Percentiles rank a stretch among this genome's conserved stretches.
phyloP scores from a whole-genome alignment of 2,797 vertebrate genomes.

The Leptoclinus maculatus region DNA sequence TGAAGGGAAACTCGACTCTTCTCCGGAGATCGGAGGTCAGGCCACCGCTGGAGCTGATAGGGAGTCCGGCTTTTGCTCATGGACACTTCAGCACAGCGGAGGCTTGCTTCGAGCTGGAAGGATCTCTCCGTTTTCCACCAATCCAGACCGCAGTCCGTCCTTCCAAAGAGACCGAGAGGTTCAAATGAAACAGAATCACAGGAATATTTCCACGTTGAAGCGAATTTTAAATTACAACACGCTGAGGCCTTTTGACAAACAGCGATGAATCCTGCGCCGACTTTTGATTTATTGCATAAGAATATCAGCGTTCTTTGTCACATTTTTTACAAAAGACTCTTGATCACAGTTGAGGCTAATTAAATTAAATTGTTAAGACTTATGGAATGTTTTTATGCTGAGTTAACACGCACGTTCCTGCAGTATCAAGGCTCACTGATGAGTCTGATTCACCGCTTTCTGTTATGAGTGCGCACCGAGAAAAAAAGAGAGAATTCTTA shows the following conservation, averaged over 20 bases:
- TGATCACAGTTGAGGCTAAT: not conserved
- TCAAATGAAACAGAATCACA: not conserved
- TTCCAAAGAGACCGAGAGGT: not conserved
- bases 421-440: not conserved
- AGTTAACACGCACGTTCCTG: not conserved
- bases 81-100: slow-evolving; percentile 24
- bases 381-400: not conserved
- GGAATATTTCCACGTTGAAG: not conserved
- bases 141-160: not conserved
- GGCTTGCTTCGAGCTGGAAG: not conserved
- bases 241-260: slow-evolving; percentile 19
- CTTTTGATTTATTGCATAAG: not conserved
- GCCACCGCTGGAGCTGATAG: not conserved
- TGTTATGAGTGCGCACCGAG: not conserved
- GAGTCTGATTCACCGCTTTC: not conserved
- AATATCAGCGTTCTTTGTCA: not conserved
- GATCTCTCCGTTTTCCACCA: not conserved
- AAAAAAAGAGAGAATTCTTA: not conserved
- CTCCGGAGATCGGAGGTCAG: slow-evolving; percentile 12
- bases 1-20: not conserved
- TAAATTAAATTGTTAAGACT: not conserved
- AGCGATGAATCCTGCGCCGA: not conserved
- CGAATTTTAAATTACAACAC: not conserved
- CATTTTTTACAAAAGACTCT: not conserved
- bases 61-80: slow-evolving; percentile 15